These are phyloP conservation scores for Empidonax traillii DNA, from an alignment of 2,113 vertebrate species.

Conservation along the genomic window DNA sequence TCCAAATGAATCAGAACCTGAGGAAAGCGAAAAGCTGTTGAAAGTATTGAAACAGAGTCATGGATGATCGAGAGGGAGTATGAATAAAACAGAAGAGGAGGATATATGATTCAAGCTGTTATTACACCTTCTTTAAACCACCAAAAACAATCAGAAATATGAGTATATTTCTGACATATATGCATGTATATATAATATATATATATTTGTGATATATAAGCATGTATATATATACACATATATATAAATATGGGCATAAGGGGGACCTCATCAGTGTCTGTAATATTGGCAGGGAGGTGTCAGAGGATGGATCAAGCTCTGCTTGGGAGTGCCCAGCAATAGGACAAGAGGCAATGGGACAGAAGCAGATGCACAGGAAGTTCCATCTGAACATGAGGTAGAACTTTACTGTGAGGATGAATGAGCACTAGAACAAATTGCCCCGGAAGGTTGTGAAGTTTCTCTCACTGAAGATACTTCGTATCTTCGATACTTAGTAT, in stretches of 20 bases:
- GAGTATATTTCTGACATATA: not conserved
- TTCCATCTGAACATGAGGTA: not conserved
- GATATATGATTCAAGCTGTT: not conserved
- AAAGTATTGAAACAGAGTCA: not conserved
- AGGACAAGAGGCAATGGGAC: fast-evolving
- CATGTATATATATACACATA: fast-evolving
- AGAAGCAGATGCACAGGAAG: not conserved
- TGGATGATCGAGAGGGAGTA: not conserved
- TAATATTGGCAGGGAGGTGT: not conserved
- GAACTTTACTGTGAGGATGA: not conserved
- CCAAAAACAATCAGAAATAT: not conserved
- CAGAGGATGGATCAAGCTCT: not conserved
- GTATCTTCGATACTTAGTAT: too few species aligned
- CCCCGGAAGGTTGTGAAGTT: not conserved
- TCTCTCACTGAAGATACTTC: not conserved
- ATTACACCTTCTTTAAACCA: not conserved
- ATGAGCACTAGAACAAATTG: fast-evolving
- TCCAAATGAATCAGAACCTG: constrained; percentile 18
- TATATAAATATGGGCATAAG: not conserved
- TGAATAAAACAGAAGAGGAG: not conserved
- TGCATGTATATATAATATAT: fast-evolving
- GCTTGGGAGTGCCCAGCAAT: not conserved
- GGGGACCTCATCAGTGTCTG: not conserved
- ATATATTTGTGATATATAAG: not conserved
- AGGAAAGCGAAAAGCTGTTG: not conserved